Evolutionary conservation across 2,113 vertebrate species (phyloP).

Genomic region (Lepisosteus osseus): DNA sequence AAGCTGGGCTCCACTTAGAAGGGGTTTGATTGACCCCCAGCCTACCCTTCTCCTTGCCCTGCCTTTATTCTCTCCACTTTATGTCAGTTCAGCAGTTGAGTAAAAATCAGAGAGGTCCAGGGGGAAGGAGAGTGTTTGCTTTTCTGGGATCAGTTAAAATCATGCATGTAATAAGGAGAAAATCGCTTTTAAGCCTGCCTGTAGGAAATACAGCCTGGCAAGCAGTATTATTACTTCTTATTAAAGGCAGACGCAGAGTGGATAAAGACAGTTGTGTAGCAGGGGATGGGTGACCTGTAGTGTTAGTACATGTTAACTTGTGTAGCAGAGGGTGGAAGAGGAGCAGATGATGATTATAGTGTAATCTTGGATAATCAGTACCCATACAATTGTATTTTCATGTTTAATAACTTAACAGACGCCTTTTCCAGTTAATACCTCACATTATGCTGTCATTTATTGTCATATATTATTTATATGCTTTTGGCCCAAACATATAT

Average conservation of each 20-base stretch:
- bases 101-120: conserved; percentile 59
- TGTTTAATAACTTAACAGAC: neutral
- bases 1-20: conserved; percentile 5
- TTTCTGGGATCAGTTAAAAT: conserved; percentile 84
- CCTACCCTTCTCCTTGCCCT: conserved; percentile 13
- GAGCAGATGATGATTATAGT: neutral
- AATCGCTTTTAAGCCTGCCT: conserved; percentile 82
- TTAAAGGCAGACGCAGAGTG: conserved; percentile 69
- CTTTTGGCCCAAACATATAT: too few relatives aligned
- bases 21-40: neutral
- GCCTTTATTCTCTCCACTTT: conserved; percentile 36
- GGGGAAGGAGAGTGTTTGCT: conserved; percentile 78
- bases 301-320: neutral
- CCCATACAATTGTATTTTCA: neutral
- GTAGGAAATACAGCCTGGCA: conserved; percentile 80
- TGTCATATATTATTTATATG: too few relatives aligned
- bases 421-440: too few relatives aligned
- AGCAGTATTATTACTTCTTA: conserved; percentile 80
- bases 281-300: neutral
- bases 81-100: conserved; percentile 62
- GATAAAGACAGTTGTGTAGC: conserved; percentile 2
- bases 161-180: conserved; percentile 81
- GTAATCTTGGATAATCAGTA: neutral
- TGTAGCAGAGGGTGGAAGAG: neutral
- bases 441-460: too few relatives aligned